Evolutionary conservation across 1,140 invertebrate species (phyloP).

Genomic region (Coelopa frigida): DNA sequence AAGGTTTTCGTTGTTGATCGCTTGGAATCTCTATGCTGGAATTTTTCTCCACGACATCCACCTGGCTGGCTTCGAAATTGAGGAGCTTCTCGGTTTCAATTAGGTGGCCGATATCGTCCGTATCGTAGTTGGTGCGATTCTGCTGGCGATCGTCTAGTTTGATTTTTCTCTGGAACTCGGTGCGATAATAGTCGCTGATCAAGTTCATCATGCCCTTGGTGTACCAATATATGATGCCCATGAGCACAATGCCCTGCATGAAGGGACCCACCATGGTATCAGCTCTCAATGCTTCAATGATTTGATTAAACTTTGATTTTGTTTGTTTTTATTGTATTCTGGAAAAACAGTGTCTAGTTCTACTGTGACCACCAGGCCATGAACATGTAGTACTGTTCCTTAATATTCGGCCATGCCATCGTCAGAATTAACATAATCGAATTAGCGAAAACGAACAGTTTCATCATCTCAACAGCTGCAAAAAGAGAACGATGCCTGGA

Average conservation of each 20-base stretch:
- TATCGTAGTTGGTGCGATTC: background rate
- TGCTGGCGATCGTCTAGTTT: slow-evolving; percentile 8
- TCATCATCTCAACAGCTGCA: slow-evolving; percentile 42
- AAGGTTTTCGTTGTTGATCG: too few species aligned
- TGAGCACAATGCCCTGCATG: slow-evolving; percentile 34
- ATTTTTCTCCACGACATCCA: too few species aligned
- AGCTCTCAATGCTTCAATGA: background rate
- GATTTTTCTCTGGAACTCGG: slow-evolving; percentile 35
- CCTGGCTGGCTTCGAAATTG: too few species aligned
- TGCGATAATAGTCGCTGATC: slow-evolving; percentile 43
- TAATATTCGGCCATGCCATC: slow-evolving; percentile 41
- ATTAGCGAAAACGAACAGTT: slow-evolving; percentile 42
- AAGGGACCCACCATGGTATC: slow-evolving; percentile 37
- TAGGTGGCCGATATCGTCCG: slow-evolving; percentile 12
- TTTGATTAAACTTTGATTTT: background rate
- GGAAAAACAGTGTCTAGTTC: slow-evolving; percentile 4
- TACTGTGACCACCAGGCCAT: slow-evolving; percentile 35
- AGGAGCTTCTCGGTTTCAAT: slow-evolving; percentile 32
- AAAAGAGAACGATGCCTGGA: slow-evolving; percentile 5
- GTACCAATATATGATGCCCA: slow-evolving; percentile 42
- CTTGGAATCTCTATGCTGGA: too few species aligned
- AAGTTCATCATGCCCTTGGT: slow-evolving; percentile 36
- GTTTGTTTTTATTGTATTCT: slow-evolving; percentile 4
- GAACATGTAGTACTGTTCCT: slow-evolving; percentile 32
- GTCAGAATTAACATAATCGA: slow-evolving; percentile 39